Evolutionary conservation across 2,888 invertebrate species (phyloP).

Genomic region (Lordiphosa fenestrarum): DNA sequence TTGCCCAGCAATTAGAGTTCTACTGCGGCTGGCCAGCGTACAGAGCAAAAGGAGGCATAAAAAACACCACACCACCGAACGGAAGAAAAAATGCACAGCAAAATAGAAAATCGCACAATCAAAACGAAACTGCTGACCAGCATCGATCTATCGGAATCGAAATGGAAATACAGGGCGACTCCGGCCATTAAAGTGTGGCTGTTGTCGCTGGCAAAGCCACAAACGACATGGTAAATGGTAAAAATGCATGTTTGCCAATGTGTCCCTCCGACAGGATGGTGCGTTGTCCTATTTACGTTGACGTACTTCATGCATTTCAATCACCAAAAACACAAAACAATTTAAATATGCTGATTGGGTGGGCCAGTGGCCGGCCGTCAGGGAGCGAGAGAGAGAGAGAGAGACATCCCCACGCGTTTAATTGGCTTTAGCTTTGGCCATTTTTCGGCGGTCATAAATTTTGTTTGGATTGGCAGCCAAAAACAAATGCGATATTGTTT

Average conservation of each 20-base stretch:
- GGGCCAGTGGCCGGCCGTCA: no score
- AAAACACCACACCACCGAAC: constrained; percentile 21
- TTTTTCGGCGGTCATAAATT: constrained; percentile 48
- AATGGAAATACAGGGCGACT: constrained; percentile 22
- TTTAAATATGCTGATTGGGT: constrained; percentile 74
- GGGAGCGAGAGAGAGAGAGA: no score
- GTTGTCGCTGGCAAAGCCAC: constrained; percentile 31
- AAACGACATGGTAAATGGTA: constrained; percentile 39
- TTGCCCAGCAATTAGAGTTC: constrained; percentile 65
- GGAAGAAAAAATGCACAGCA: constrained; percentile 44
- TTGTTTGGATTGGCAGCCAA: constrained; percentile 52
- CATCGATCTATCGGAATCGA: constrained; percentile 39
- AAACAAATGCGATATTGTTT: constrained; percentile 42
- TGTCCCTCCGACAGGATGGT: constrained; percentile 32
- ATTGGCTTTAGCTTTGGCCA: constrained; percentile 49
- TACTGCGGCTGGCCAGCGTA: constrained; percentile 51
- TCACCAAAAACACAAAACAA: constrained; percentile 67
- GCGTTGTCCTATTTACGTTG: constrained; percentile 49
- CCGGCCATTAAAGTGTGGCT: constrained; percentile 48
- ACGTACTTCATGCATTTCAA: constrained; percentile 67
- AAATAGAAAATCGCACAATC: constrained; percentile 66
- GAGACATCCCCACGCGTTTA: constrained; percentile 35
- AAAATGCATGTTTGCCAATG: constrained; percentile 63
- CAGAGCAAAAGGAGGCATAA: constrained; percentile 8
- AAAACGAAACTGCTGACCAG: constrained; percentile 71